Evolutionary conservation across 64 coral and sea anemone genomes (phyloP).

Genomic region (Actinia equina): DNA sequence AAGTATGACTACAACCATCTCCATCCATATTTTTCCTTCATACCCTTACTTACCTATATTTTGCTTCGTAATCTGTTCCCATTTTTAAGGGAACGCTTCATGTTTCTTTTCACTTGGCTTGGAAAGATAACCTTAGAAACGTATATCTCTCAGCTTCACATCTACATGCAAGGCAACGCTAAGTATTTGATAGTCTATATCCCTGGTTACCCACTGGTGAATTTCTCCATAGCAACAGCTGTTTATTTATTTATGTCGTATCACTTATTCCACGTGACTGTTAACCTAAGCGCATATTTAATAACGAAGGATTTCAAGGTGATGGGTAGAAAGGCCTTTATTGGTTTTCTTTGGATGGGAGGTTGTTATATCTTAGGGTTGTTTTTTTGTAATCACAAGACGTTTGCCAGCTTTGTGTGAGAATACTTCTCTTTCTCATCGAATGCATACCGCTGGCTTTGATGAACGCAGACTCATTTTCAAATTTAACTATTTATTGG

Average conservation of each 20-base stretch:
- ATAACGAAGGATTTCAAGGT: constrained; percentile 49
- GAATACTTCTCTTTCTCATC: too few relatives aligned
- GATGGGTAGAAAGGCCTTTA: constrained; percentile 28
- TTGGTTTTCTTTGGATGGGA: constrained; percentile 37
- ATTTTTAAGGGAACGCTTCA: constrained; percentile 42
- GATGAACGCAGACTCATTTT: too few relatives aligned
- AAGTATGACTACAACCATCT: constrained; percentile 79
- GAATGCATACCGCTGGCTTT: too few relatives aligned
- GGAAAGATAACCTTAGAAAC: constrained; percentile 88
- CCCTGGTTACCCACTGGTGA: constrained; percentile 69
- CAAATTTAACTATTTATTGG: too few relatives aligned
- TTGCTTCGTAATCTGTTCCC: constrained; percentile 75
- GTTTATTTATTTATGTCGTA: constrained; percentile 81
- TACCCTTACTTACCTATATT: constrained; percentile 77
- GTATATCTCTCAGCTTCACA: constrained; percentile 79
- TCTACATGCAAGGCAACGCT: constrained; percentile 80
- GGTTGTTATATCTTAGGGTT: constrained; percentile 33
- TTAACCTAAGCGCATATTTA: constrained; percentile 63
- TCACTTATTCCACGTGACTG: constrained; percentile 65
- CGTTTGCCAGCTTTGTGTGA: too few relatives aligned
- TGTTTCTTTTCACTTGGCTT: constrained; percentile 75
- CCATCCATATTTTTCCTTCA: constrained; percentile 72
- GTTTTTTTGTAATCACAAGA: neutral
- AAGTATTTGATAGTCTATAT: constrained; percentile 68
- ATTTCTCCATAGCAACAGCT: constrained; percentile 59